These are phyloP conservation scores for Patella depressa DNA, from an alignment of 2,888 invertebrate genomes.

Conservation along the genomic window DNA sequence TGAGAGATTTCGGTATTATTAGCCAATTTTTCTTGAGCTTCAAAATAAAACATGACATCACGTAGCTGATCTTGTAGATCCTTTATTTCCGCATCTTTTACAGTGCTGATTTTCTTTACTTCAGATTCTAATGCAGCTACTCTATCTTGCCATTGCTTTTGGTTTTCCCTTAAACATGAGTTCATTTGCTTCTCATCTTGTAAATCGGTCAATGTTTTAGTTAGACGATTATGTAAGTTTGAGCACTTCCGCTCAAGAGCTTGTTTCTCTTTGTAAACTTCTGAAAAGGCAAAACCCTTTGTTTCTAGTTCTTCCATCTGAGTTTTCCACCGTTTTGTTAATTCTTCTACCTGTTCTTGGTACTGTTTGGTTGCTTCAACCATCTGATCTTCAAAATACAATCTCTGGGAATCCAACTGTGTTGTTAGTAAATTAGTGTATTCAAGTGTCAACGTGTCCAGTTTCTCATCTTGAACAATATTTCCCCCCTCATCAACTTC, in stretches of 20 bases:
- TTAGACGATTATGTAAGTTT: conserved; percentile 73
- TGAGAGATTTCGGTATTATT: conserved; percentile 53
- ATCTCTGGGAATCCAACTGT: conserved; percentile 93
- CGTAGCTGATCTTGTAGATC: conserved; percentile 93
- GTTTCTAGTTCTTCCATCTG: conserved; percentile 44
- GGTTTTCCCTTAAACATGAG: conserved; percentile 82
- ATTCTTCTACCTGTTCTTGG: conserved; percentile 53
- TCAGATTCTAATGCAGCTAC: conserved; percentile 55
- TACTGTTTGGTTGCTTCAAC: conserved; percentile 69
- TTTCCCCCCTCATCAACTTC: conserved; percentile 70
- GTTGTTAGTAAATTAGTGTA: conserved; percentile 96
- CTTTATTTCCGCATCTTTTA: conserved; percentile 77
- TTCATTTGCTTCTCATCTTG: conserved; percentile 89
- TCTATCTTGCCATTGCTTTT: conserved; percentile 76
- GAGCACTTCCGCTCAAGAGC: conserved; percentile 59
- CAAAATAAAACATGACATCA: conserved; percentile 97
- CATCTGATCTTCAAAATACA: conserved; percentile 89
- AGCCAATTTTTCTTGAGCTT: conserved; percentile 80
- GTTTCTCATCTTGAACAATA: conserved; percentile 80
- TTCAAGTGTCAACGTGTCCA: conserved; percentile 95
- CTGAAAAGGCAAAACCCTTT: conserved; percentile 66
- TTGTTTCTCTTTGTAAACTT: conserved; percentile 64
- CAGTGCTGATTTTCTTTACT: conserved; percentile 51
- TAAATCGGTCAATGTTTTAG: conserved; percentile 80
- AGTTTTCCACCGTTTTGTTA: conserved; percentile 49